A percentile compares a stretch with the other conserved stretches of the same genome.
Conservation (phyloP, 37 sponge, comb jelly and placozoan species). For the Mnemiopsis leidyi region DNA sequence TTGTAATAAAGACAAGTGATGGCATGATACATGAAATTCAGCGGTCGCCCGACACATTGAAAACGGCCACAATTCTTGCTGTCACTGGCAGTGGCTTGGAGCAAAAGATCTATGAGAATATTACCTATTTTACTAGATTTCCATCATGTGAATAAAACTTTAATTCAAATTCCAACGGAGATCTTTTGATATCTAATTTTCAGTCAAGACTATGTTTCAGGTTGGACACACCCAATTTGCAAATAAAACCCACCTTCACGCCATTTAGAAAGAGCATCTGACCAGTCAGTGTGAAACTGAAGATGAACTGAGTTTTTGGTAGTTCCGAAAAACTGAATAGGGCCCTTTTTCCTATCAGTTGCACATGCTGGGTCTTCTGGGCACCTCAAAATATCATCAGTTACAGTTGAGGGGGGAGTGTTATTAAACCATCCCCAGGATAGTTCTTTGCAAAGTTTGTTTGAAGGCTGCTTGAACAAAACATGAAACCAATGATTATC, state of each 20-base stretch:
- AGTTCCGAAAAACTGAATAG: not conserved
- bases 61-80: no score
- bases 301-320: not conserved
- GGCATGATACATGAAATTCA: no score
- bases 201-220: no score
- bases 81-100: no score
- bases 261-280: not conserved
- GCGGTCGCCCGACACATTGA: no score
- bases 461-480: not conserved
- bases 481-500: not conserved
- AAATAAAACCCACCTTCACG: not conserved
- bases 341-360: not conserved
- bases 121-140: no score
- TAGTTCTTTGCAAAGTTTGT: not conserved
- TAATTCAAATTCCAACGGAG: no score
- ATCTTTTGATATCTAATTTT: no score
- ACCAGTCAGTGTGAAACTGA: not conserved
- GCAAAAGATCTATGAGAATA: no score
- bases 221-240: not conserved
- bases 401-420: not conserved
- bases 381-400: not conserved
- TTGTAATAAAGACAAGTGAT: no score
- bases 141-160: no score
- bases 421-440: not conserved
- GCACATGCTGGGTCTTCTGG: not conserved